A percentile compares a stretch with the other conserved stretches of the same genome.
Conservation (phyloP, 2,113 vertebrate species). For the Hypomesus transpacificus region DNA sequence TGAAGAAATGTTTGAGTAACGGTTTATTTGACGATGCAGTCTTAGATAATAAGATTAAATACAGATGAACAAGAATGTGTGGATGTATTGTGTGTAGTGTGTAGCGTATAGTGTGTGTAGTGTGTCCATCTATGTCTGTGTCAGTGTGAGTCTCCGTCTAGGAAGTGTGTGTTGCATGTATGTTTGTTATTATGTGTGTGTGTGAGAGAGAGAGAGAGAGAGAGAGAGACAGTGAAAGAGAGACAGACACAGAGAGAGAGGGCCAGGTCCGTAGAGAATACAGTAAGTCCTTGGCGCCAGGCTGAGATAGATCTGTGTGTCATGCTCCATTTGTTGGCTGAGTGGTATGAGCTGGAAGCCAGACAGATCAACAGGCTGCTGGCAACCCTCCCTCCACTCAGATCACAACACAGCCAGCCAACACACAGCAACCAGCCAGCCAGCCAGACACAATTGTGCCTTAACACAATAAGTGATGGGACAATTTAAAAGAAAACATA, state of each 20-base stretch:
- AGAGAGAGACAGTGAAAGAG: no score
- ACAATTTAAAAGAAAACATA: no score
- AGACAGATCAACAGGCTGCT: constrained; percentile 16
- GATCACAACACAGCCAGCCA: constrained; percentile 33
- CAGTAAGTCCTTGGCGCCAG: constrained; percentile 27
- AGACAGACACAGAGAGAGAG: background rate
- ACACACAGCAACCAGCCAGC: constrained; percentile 18
- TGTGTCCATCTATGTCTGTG: constrained; percentile 1
- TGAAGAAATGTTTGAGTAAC: background rate
- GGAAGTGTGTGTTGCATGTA: background rate
- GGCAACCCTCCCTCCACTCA: constrained; percentile 18
- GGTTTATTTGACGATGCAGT: background rate
- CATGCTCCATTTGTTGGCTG: constrained; percentile 40
- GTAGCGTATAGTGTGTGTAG: constrained; percentile 25
- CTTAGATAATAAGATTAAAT: background rate
- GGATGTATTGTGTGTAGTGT: constrained; percentile 33
- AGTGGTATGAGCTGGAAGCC: constrained; percentile 43
- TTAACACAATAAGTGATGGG: no score
- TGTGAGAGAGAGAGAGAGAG: constrained; percentile 4
- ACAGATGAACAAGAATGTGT: constrained; percentile 4
- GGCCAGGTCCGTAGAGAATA: background rate
- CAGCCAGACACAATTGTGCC: background rate
- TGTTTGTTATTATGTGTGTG: no score
- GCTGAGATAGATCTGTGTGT: constrained; percentile 27
- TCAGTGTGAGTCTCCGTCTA: constrained; percentile 1